Evolutionary conservation across 2,113 vertebrate genomes (phyloP).

Genomic region (Chionis minor): DNA sequence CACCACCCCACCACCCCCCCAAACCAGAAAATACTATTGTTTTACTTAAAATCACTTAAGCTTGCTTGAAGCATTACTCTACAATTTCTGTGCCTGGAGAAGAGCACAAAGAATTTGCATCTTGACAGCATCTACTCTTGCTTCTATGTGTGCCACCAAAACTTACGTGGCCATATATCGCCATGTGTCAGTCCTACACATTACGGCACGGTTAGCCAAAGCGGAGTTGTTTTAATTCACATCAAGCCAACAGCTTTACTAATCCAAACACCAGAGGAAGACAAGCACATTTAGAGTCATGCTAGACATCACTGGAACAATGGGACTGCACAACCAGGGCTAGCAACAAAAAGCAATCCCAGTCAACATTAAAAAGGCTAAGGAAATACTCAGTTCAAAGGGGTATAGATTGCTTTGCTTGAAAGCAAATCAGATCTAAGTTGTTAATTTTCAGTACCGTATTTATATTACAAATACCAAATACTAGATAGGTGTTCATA

Average conservation of each 20-base stretch:
- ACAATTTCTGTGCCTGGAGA: background rate
- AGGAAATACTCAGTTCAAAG: background rate
- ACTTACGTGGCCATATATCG: background rate
- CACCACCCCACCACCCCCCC: accelerated
- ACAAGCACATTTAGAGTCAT: background rate
- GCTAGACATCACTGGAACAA: background rate
- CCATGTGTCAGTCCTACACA: background rate
- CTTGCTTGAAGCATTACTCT: background rate
- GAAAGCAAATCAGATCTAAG: background rate
- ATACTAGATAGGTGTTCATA: background rate
- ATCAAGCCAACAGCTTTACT: background rate
- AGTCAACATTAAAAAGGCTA: background rate
- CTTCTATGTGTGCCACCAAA: background rate
- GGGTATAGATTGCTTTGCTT: background rate
- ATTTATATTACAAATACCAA: background rate
- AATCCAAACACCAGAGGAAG: background rate
- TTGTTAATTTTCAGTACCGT: background rate
- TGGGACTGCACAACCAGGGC: background rate
- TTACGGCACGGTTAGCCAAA: background rate
- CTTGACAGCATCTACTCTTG: background rate
- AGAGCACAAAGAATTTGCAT: background rate
- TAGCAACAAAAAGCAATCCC: background rate
- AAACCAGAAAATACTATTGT: background rate
- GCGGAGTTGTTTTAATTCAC: background rate
- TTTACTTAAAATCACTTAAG: background rate